Base-by-base conservation (phyloP, 2,113 vertebrate species). In the Scomber scombrus region DNA sequence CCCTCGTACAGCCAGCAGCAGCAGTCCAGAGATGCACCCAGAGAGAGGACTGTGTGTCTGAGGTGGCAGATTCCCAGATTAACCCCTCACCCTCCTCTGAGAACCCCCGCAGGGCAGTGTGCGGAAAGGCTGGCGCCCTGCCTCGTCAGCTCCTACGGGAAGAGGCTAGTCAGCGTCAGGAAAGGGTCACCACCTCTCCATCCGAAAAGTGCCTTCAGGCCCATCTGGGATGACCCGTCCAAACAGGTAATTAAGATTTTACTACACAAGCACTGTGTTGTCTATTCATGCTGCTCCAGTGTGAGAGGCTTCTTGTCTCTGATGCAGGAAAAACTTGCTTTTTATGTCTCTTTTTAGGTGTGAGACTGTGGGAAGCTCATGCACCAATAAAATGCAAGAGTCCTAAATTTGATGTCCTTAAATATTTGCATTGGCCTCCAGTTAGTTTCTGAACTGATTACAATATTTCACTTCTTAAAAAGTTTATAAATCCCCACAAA, bases 51-150 rank as follows among this genome's bases (percentile, higher is more conserved):
- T 11, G 90, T 94, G 78, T 94, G 91, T 70, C 84, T 92, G 71
- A 89, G 92, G 73, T 95, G 94, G 95, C 94, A 95, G 93, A 94
- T 95, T 15, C 94, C 94, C 75, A 85, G 94, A 13, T 5, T 91
- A 3, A 92, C 93, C 8, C 94, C 94, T 14, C 91, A 92, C 50
- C 94, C 94, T 13, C 91, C 87, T 2, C 58, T 84, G 11, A 82
- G 91, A 26, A 85, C 40, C 52, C 77, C 87, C 0, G 23, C 76
- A 0, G 88, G 77, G 31, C 58, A 88, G 4, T 40, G 83, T 3
- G 52, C 3, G 16, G 83, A 84, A 0, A 80, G 51, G 8, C 52
- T 80, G 0, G 40, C 29, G 1, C 89, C 88, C 0, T 87, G 88
- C 29, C 88, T 82, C 2, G 23, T 84, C 40, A 50, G 64, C 78